Percentiles rank a stretch among this genome's conserved stretches.
Conservation (phyloP, 2,797 vertebrate species). For the Cichlasoma orientale region DNA sequence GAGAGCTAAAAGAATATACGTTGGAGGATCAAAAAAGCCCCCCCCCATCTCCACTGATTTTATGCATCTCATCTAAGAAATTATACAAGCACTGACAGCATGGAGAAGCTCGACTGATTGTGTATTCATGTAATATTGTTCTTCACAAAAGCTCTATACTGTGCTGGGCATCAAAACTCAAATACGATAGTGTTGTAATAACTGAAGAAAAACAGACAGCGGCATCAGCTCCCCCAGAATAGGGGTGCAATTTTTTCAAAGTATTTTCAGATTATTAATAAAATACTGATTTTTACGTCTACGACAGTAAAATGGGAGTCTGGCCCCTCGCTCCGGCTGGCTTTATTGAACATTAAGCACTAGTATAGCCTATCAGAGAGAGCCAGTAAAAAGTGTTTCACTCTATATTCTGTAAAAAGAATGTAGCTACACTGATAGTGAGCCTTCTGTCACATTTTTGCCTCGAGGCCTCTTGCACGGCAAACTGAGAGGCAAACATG, state of each 20-base stretch:
- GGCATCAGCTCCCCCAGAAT: neutral
- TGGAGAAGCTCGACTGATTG: neutral
- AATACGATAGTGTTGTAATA: constrained; percentile 10
- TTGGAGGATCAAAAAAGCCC: constrained; percentile 14
- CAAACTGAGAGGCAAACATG: constrained; percentile 11
- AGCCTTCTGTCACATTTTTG: neutral
- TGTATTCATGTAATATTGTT: constrained; percentile 11
- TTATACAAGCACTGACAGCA: neutral
- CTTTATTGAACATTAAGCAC: constrained; percentile 19
- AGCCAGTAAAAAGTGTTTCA: neutral
- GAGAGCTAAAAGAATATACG: constrained; percentile 27
- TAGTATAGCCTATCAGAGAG: neutral
- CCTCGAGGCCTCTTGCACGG: constrained; percentile 6
- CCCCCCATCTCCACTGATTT: constrained; percentile 27
- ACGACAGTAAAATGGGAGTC: neutral
- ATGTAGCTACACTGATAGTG: neutral
- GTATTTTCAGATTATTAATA: constrained; percentile 18
- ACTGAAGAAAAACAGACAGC: constrained; percentile 1
- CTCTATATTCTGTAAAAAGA: neutral
- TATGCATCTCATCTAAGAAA: constrained; percentile 43
- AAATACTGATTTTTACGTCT: constrained; percentile 23
- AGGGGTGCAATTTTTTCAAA: neutral
- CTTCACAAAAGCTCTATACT: neutral
- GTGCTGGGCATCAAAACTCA: constrained; percentile 4
- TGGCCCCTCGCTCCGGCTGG: neutral